A percentile compares a stretch with the other conserved stretches of the same genome.
These are phyloP conservation scores for Monochamus alternatus DNA, from an alignment of 2,888 invertebrate genomes.

Conservation along the genomic window DNA sequence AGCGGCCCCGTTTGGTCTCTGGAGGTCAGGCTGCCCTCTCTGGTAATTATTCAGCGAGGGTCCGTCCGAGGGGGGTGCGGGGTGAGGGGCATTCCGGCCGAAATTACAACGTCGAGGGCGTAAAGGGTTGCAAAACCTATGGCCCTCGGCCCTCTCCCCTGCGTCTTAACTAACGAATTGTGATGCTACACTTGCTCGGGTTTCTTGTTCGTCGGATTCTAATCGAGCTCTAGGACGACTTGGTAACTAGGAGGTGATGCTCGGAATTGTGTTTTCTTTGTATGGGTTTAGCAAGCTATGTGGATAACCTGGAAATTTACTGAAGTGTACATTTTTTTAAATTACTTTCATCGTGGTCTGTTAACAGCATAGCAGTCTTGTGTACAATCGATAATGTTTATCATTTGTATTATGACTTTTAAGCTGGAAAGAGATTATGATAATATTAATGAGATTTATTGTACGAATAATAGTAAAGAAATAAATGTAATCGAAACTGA, in stretches of 20 bases:
- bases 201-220: constrained; percentile 39
- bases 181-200: constrained; percentile 42
- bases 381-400: too few species aligned
- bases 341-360: too few species aligned
- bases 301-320: too few species aligned
- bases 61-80: constrained; percentile 56
- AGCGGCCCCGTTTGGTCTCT: constrained; percentile 65
- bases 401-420: too few species aligned
- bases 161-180: constrained; percentile 54
- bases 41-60: constrained; percentile 69
- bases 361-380: too few species aligned
- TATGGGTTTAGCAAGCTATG: neutral
- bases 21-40: constrained; percentile 66
- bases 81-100: constrained; percentile 50
- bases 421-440: too few species aligned
- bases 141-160: constrained; percentile 47
- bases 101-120: constrained; percentile 62
- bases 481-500: too few species aligned
- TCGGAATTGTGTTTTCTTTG: neutral
- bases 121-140: constrained; percentile 60
- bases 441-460: too few species aligned
- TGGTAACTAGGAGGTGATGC: constrained; percentile 10
- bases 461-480: too few species aligned
- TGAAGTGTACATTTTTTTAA: too few species aligned
- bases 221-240: constrained; percentile 30